These are phyloP conservation scores for Aleiodes testaceus DNA, from an alignment of 2,888 invertebrate species.

Conservation along the genomic window DNA sequence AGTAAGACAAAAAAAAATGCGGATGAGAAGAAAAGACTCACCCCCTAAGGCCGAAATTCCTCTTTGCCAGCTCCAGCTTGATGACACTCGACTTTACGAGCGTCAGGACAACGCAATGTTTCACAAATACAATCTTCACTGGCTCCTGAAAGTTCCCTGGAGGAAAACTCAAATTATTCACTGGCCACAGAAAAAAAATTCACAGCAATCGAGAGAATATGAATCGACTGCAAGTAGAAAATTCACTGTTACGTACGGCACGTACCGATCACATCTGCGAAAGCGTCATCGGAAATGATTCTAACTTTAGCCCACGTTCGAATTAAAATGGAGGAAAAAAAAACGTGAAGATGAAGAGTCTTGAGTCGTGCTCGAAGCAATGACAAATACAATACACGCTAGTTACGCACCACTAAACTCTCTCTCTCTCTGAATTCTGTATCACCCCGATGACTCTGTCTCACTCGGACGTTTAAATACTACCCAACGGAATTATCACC, in stretches of 20 bases:
- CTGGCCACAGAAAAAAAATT: not conserved
- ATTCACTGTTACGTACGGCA: slow-evolving; percentile 40
- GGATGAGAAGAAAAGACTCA: slow-evolving; percentile 55
- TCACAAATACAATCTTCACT: slow-evolving; percentile 8
- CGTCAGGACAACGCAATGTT: slow-evolving; percentile 35
- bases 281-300: slow-evolving; percentile 49
- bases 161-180: slow-evolving; percentile 35
- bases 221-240: slow-evolving; percentile 17
- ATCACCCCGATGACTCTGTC: not conserved
- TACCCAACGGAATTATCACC: not conserved
- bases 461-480: slow-evolving; percentile 11
- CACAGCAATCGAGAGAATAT: slow-evolving; percentile 18
- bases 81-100: slow-evolving; percentile 52
- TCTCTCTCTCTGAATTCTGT: not conserved
- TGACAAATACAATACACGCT: slow-evolving; percentile 48
- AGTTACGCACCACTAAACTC: slow-evolving; percentile 21
- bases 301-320: slow-evolving; percentile 50
- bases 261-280: slow-evolving; percentile 46
- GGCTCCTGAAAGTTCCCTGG: not conserved
- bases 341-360: slow-evolving; percentile 34
- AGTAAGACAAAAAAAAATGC: slow-evolving; percentile 13
- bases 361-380: slow-evolving; percentile 39
- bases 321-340: slow-evolving; percentile 40
- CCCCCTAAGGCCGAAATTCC: slow-evolving; percentile 65
- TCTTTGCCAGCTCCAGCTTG: slow-evolving; percentile 68